Base-by-base conservation (phyloP, 2,888 invertebrate species). In the Rhyacophila evoluta region DNA sequence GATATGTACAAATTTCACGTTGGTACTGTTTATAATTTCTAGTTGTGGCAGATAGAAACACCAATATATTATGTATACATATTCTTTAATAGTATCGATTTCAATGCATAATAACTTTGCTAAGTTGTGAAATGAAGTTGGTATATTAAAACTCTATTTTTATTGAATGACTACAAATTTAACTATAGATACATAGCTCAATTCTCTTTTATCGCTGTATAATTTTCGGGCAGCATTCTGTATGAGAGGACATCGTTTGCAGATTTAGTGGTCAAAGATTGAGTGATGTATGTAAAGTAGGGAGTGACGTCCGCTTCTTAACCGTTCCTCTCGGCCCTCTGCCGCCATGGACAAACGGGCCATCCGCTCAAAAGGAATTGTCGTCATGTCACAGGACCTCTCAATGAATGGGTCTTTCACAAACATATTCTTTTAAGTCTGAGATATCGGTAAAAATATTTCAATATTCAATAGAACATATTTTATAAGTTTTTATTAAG, bases 241-340 rank as follows among this genome's bases (percentile, higher is more conserved):
- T 38, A 12, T 72, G 37, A 72, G 25, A 72, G 27, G 27, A 38
- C 19, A 38, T 27, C 37, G 72, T 6, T 25, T 72, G 72, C 25
- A 11, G 37, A 27, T 72, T 72, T 27, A 72, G 74, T 77, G 81
- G 81, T 81, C 81, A 81, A 69, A 75, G 29, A 27, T 25, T 78
- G 75, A 80, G 77, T 75, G 79, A 77, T 68, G 78, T 77, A 81
- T 81, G 81, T 74, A 81, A 81, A 81, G 80, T 76, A 80, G 78
- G n/a, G 81, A 78, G 69, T 74, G 76, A 39, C 70, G 79, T 76
- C 76, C 76, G 68, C 12, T 55, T 6, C 29, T 33, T 6, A 4
- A 4, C 6, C 55, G 19, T 55, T 55, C 55, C 25, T 55, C 19
- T 15, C 55, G 55, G 19, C 55, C 55, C 55, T 55, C 25, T 33